phyloP scores from a whole-genome alignment of 2,113 vertebrate genomes.

The Caloenas nicobarica region DNA sequence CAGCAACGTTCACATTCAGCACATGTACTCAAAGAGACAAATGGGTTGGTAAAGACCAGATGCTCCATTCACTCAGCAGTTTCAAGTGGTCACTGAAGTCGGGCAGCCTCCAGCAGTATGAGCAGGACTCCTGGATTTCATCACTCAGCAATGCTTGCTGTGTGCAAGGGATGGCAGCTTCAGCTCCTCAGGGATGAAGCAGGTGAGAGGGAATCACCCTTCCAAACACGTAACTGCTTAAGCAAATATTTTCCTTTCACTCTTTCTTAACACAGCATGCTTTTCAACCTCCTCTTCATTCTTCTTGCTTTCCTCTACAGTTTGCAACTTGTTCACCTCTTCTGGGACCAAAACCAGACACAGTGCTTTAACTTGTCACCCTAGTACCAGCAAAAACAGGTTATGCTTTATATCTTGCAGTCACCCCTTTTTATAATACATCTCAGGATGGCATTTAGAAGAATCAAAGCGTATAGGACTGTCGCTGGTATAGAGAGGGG shows the following conservation, averaged over 20 bases:
- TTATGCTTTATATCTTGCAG: not conserved
- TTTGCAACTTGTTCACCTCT: not conserved
- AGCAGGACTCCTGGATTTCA: not conserved
- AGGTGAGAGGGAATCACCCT: not conserved
- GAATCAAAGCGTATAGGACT: not conserved
- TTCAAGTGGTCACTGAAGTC: not conserved
- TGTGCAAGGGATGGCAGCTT: not conserved
- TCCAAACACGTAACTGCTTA: not conserved
- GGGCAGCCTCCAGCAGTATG: not conserved
- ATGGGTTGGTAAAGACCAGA: not conserved
- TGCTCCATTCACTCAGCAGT: not conserved
- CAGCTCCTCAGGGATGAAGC: not conserved
- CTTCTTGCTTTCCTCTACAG: not conserved
- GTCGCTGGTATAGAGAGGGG: not conserved
- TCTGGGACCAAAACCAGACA: not conserved
- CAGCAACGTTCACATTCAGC: not conserved
- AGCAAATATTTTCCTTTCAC: not conserved
- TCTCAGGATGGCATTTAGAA: not conserved
- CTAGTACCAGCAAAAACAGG: not conserved
- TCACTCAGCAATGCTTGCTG: not conserved
- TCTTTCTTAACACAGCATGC: not conserved
- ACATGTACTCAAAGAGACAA: not conserved
- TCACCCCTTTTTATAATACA: not conserved
- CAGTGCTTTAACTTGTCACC: not conserved
- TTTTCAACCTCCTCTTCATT: not conserved